Evolutionary conservation across 1,140 invertebrate species (phyloP).

Genomic region (Marisa cornuarietis): DNA sequence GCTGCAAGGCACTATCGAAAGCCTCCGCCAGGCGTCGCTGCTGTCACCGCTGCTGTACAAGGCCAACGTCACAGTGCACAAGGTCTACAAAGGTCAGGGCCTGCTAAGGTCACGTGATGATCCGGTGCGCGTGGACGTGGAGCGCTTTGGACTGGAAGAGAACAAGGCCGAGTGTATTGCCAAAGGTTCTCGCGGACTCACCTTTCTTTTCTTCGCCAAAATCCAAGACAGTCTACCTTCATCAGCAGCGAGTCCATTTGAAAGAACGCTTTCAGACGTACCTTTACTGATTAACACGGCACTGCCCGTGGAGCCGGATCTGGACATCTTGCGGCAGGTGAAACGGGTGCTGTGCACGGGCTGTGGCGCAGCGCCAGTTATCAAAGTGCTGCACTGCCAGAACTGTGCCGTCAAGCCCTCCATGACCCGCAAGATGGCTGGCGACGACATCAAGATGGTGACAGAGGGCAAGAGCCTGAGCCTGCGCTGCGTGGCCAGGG

Average conservation of each 20-base stretch:
- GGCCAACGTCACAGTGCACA: slow-evolving; percentile 18
- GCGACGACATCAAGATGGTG: slow-evolving; percentile 10
- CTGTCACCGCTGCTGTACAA: slow-evolving; percentile 19
- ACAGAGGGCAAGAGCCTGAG: slow-evolving; percentile 4
- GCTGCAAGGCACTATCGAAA: slow-evolving; percentile 3
- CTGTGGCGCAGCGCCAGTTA: slow-evolving; percentile 9
- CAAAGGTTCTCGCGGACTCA: neutral
- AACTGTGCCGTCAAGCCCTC: slow-evolving; percentile 9
- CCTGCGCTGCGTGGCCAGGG: slow-evolving; percentile 16
- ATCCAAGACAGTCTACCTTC: neutral
- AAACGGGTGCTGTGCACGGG: slow-evolving; percentile 14
- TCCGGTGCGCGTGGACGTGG: neutral
- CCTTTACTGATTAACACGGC: slow-evolving; percentile 9
- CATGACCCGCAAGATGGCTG: slow-evolving; percentile 9
- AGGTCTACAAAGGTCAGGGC: slow-evolving; percentile 17
- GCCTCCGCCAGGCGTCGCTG: slow-evolving; percentile 16
- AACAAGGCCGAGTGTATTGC: slow-evolving; percentile 10
- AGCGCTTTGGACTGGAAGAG: slow-evolving; percentile 16
- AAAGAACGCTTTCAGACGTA: too few relatives aligned
- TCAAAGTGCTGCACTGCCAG: slow-evolving; percentile 17
- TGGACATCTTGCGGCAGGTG: slow-evolving; percentile 10
- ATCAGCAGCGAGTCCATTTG: neutral
- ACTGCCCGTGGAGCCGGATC: slow-evolving; percentile 11
- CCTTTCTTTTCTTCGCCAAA: slow-evolving; percentile 17
- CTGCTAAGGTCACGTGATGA: neutral